Conservation (phyloP, 2,888 invertebrate genomes). For the Oeneis ivallda region DNA sequence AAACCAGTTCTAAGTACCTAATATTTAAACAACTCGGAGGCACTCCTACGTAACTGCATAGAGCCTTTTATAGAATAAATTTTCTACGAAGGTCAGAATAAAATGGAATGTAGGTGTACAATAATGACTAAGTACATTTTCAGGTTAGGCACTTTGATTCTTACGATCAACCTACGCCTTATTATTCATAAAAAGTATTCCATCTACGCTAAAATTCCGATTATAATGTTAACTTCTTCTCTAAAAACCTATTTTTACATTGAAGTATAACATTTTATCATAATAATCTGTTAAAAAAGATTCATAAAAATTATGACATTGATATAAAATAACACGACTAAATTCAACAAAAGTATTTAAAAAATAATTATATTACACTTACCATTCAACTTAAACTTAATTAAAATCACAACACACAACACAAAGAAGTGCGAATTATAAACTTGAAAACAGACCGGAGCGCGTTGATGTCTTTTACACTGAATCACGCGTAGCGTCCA, state of each 20-base stretch:
- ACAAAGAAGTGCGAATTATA: neutral
- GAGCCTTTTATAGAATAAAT: slow-evolving; percentile 18
- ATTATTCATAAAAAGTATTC: neutral
- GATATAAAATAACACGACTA: too few relatives aligned
- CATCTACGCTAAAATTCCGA: too few relatives aligned
- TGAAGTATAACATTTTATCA: neutral
- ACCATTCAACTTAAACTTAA: neutral
- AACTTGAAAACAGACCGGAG: neutral
- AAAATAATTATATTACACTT: neutral
- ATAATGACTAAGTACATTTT: slow-evolving; percentile 19
- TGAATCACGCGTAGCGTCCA: slow-evolving; percentile 2
- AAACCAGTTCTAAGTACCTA: slow-evolving; percentile 1
- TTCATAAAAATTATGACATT: neutral
- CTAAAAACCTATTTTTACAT: neutral
- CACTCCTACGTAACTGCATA: slow-evolving; percentile 26
- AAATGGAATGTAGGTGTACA: slow-evolving; percentile 21
- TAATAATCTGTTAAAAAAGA: neutral
- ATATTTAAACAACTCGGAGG: neutral
- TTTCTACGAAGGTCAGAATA: slow-evolving; percentile 15
- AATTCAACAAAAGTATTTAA: too few relatives aligned
- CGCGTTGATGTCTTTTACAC: slow-evolving; percentile 34
- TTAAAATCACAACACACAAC: neutral
- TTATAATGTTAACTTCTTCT: too few relatives aligned
- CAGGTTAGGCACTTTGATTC: neutral
- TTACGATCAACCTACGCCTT: neutral